These are phyloP conservation scores for Glossophaga mutica DNA, from an alignment of 2,797 vertebrate species.

Conservation along the genomic window DNA sequence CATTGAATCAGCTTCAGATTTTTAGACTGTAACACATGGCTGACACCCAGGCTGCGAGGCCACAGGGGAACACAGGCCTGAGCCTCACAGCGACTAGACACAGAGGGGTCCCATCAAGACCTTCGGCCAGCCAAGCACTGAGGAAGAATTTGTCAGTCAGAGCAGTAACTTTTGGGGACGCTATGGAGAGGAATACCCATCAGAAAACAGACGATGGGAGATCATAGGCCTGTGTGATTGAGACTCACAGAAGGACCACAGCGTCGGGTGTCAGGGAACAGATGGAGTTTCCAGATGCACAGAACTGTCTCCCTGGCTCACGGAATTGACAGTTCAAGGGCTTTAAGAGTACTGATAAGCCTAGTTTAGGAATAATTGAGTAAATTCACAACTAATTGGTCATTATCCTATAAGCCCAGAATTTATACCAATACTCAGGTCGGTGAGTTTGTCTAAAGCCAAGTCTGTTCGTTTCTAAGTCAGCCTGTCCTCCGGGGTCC, in stretches of 20 bases:
- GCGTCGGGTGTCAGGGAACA: neutral
- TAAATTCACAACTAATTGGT: neutral
- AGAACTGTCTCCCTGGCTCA: neutral
- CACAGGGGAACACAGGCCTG: accelerated
- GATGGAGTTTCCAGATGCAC: neutral
- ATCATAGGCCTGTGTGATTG: neutral
- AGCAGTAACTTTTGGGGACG: neutral
- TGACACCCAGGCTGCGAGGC: accelerated
- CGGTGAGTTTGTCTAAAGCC: neutral
- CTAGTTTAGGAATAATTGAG: neutral
- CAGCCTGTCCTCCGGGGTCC: neutral
- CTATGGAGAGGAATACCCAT: neutral
- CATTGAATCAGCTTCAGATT: neutral
- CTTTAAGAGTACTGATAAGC: neutral
- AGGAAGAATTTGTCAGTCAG: neutral
- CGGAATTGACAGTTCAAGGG: neutral
- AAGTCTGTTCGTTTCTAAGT: neutral
- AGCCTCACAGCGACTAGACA: neutral
- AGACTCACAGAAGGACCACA: neutral
- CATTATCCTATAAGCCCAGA: neutral
- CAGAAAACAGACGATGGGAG: neutral
- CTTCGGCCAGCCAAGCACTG: neutral
- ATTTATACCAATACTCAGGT: neutral
- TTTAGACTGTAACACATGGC: neutral
- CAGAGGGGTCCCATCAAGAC: neutral